Evolutionary conservation across 2,888 invertebrate genomes (phyloP).

Genomic region (Ennomos quercinarius): DNA sequence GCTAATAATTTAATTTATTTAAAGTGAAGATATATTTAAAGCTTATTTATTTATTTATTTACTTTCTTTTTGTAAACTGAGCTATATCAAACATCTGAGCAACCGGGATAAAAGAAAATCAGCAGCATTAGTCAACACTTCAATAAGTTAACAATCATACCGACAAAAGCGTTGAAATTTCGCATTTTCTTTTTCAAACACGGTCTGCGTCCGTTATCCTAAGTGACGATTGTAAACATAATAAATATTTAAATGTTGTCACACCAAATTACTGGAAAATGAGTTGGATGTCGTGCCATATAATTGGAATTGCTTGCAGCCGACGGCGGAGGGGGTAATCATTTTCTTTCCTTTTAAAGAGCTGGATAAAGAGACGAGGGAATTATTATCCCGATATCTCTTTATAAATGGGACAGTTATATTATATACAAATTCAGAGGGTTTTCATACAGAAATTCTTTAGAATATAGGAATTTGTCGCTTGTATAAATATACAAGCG

Average conservation of each 20-base stretch:
- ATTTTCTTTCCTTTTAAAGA: constrained; percentile 29
- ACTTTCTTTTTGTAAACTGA: no score
- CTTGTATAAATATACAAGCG: no score
- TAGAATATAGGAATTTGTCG: no score
- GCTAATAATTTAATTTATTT: constrained; percentile 1
- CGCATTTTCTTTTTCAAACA: no score
- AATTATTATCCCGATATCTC: constrained; percentile 16
- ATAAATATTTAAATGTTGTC: constrained; percentile 32
- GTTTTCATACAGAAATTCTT: no score
- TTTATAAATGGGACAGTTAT: constrained; percentile 11
- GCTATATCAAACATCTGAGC: no score
- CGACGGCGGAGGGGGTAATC: constrained; percentile 20
- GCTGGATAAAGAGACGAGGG: constrained; percentile 1
- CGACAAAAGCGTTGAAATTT: neutral
- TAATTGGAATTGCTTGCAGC: constrained; percentile 24
- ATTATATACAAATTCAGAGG: neutral
- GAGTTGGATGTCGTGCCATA: constrained; percentile 18
- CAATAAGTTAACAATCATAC: no score
- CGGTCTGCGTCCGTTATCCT: no score
- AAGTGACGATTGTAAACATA: constrained; percentile 25
- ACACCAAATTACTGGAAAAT: constrained; percentile 9
- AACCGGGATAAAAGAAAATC: no score
- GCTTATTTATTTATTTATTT: no score
- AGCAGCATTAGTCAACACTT: no score
- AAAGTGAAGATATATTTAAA: no score